phyloP scores from a whole-genome alignment of 2,797 vertebrate species.

The Echeneis naucrates region DNA sequence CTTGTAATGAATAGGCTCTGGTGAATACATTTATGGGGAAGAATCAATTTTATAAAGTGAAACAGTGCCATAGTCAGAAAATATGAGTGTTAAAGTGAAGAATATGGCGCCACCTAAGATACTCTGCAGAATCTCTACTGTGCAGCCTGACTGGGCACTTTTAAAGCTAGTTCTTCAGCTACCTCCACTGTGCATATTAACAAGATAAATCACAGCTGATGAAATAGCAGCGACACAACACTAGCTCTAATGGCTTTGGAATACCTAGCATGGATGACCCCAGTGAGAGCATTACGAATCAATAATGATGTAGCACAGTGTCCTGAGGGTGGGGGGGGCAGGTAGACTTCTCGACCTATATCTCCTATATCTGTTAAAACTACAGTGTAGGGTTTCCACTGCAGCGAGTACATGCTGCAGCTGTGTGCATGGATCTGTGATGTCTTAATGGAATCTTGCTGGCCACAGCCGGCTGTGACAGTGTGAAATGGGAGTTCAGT shows the following conservation, averaged over 20 bases:
- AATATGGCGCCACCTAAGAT: slow-evolving; percentile 40
- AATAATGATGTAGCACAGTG: slow-evolving; percentile 75
- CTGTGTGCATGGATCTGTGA: slow-evolving; percentile 64
- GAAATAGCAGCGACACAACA: slow-evolving; percentile 56
- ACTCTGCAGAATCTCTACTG: slow-evolving; percentile 17
- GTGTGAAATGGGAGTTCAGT: slow-evolving; percentile 74
- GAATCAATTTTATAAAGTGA: slow-evolving; percentile 68
- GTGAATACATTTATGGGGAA: slow-evolving; percentile 66
- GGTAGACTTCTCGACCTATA: slow-evolving; percentile 48
- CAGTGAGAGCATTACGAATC: slow-evolving; percentile 63
- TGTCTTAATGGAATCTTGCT: slow-evolving; percentile 72
- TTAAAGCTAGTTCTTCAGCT: slow-evolving; percentile 43
- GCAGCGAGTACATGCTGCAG: slow-evolving; percentile 62
- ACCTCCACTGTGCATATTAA: slow-evolving; percentile 69
- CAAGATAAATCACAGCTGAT: slow-evolving; percentile 71
- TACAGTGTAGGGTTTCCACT: slow-evolving; percentile 53
- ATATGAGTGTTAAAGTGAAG: slow-evolving; percentile 50
- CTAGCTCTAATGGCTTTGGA: slow-evolving; percentile 61
- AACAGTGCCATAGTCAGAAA: slow-evolving; percentile 57
- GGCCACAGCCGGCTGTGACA: slow-evolving; percentile 68
- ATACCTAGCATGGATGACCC: slow-evolving; percentile 53
- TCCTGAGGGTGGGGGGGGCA: slow-evolving; percentile 45
- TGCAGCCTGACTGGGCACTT: slow-evolving; percentile 33
- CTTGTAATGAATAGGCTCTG: slow-evolving; percentile 63
- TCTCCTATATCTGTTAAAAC: slow-evolving; percentile 68